phyloP scores from a whole-genome alignment of 2,113 vertebrate genomes.

The Piaya cayana region DNA sequence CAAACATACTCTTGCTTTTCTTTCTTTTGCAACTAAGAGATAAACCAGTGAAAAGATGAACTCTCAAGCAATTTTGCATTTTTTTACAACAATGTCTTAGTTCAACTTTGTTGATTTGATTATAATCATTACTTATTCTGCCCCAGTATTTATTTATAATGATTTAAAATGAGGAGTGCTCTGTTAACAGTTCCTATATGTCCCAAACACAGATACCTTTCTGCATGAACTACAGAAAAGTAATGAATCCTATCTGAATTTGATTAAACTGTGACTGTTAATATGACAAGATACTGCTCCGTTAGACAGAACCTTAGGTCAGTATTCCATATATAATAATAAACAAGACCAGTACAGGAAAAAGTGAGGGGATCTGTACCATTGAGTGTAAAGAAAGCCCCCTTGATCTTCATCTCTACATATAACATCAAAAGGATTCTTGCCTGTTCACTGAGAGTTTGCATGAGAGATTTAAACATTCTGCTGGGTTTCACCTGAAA shows the following conservation, averaged over 20 bases:
- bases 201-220: background rate
- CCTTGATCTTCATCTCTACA: background rate
- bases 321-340: background rate
- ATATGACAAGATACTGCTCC: background rate
- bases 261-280: background rate
- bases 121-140: background rate
- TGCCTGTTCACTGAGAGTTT: background rate
- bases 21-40: background rate
- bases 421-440: background rate
- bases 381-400: background rate
- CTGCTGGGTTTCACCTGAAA: background rate
- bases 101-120: background rate
- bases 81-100: background rate
- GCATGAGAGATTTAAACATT: fast-evolving
- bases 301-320: background rate
- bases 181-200: background rate
- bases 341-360: background rate
- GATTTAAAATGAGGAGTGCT: background rate
- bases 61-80: background rate
- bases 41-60: background rate
- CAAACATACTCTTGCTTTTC: background rate
- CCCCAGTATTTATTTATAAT: too few relatives aligned
- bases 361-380: background rate
- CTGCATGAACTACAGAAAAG: background rate
- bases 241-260: fast-evolving